Percentiles rank a stretch among this genome's conserved stretches.
Evolutionary conservation across 2,113 vertebrate genomes (phyloP).

Genomic region (Formicarius rufipectus): DNA sequence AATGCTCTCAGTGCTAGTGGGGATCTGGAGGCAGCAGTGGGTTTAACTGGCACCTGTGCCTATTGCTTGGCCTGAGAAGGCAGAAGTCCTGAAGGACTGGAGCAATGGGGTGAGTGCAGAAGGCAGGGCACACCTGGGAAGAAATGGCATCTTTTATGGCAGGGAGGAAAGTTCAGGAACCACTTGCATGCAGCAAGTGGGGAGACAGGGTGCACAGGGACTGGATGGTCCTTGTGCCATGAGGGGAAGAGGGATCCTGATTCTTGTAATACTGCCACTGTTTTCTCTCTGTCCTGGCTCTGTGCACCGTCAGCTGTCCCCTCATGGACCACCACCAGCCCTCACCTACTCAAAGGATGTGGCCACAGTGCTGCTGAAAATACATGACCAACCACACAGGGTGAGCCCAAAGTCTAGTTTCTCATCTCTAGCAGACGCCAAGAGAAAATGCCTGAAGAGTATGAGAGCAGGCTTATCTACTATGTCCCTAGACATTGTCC

Average conservation of each 20-base stretch:
- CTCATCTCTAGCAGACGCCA: not conserved
- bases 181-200: rapidly evolving
- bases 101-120: not conserved
- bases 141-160: not conserved
- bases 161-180: not conserved
- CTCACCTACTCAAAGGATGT: not conserved
- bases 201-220: not conserved
- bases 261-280: not conserved
- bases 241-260: not conserved
- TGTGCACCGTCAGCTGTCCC: not conserved
- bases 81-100: not conserved
- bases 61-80: not conserved
- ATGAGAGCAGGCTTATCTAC: not conserved
- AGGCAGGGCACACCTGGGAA: not conserved
- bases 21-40: not conserved
- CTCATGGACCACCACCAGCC: not conserved
- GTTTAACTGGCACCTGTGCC: not conserved
- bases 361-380: not conserved
- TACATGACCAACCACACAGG: not conserved
- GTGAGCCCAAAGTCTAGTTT: not conserved
- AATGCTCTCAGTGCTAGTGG: not conserved
- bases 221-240: not conserved
- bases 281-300: not conserved
- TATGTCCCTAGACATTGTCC: not conserved
- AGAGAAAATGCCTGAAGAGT: not conserved